phyloP scores from a whole-genome alignment of 2,113 vertebrate genomes.

The Regulus satrapa region DNA sequence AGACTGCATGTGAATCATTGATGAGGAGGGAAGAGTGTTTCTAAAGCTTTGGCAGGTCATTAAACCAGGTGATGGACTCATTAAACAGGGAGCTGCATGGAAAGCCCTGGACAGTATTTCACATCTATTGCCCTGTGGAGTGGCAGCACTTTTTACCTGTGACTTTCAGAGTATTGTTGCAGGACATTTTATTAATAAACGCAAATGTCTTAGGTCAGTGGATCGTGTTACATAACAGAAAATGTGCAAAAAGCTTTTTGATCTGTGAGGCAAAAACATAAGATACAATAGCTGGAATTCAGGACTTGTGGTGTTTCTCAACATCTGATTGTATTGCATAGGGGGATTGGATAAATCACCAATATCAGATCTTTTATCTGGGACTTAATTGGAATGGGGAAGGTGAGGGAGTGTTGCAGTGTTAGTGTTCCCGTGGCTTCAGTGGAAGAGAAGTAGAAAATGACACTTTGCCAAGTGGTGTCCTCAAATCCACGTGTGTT shows the following conservation, averaged over 20 bases:
- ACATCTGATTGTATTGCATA: not conserved
- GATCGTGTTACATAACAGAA: not conserved
- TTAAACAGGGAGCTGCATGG: constrained; percentile 28
- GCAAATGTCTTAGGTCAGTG: not conserved
- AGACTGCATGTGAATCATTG: constrained; percentile 53
- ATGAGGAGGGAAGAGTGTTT: constrained; percentile 51
- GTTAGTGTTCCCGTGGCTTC: not conserved
- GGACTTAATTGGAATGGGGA: not conserved
- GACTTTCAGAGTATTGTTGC: not conserved
- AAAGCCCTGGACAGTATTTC: not conserved
- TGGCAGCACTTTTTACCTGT: not conserved
- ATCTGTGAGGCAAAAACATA: not conserved
- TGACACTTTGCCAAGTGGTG: not conserved
- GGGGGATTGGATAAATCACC: not conserved
- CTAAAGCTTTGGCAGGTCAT: constrained; percentile 57
- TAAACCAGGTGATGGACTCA: constrained; percentile 46
- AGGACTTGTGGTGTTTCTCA: not conserved
- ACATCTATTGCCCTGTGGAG: not conserved
- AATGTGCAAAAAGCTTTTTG: not conserved
- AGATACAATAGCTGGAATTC: not conserved
- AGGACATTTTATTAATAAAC: not conserved
- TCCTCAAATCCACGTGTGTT: not conserved
- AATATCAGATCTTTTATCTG: not conserved
- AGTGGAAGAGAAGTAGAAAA: not conserved
- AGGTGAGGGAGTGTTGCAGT: not conserved